phyloP scores from a whole-genome alignment of 2,797 vertebrate species.

The Cephalopachus bancanus region DNA sequence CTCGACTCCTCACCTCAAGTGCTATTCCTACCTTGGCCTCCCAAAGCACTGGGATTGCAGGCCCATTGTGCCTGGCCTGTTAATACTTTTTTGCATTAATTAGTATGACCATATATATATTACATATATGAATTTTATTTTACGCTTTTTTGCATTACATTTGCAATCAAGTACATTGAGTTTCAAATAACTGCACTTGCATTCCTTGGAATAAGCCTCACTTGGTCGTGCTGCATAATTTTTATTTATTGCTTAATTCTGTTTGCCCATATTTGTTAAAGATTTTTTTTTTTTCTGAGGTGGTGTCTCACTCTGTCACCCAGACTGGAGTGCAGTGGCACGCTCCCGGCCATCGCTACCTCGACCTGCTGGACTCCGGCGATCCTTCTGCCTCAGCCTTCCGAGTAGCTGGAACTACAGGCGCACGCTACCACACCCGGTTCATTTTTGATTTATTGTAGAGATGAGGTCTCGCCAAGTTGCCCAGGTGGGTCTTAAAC shows the following conservation, averaged over 20 bases:
- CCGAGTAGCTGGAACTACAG: no score
- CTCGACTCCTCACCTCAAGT: neutral
- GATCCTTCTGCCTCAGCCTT: no score
- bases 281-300: neutral
- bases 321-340: no score
- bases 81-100: neutral
- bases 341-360: no score
- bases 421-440: no score
- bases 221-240: neutral
- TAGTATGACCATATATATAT: neutral
- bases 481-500: no score
- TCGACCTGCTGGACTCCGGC: no score
- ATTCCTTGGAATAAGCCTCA: neutral
- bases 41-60: neutral
- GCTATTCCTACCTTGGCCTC: neutral
- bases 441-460: no score
- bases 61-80: no score
- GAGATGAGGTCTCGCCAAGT: no score
- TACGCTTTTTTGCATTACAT: neutral
- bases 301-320: no score
- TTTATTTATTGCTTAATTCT: neutral
- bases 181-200: neutral
- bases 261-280: neutral
- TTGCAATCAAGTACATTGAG: no score
- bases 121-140: neutral